Evolutionary conservation across 2,888 invertebrate species (phyloP).

Genomic region (Dione vanillae): DNA sequence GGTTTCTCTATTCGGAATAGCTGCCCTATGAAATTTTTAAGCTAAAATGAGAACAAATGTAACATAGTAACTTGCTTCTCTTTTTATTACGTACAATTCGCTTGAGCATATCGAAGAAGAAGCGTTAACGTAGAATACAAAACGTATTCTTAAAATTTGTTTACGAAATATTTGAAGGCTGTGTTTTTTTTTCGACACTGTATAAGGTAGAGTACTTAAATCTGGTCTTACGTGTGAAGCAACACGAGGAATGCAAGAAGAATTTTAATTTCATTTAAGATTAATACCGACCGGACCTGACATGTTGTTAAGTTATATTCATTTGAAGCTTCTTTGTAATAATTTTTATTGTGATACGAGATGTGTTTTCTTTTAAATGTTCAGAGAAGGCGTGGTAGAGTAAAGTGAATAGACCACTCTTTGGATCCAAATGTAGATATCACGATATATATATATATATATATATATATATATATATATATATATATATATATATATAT

Average conservation of each 20-base stretch:
- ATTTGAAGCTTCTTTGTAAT: too few relatives aligned
- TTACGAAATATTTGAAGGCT: conserved; percentile 49
- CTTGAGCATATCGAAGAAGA: conserved; percentile 16
- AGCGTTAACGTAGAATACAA: conserved; percentile 8
- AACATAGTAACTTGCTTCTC: not conserved
- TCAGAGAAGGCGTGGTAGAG: too few relatives aligned
- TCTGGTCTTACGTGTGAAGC: conserved; percentile 23
- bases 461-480: too few relatives aligned
- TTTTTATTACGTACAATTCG: not conserved
- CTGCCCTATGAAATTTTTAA: too few relatives aligned
- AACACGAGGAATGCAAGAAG: conserved; percentile 30
- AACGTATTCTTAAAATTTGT: conserved; percentile 39
- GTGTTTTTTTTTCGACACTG: conserved; percentile 43
- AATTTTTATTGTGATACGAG: too few relatives aligned
- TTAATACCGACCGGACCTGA: not conserved
- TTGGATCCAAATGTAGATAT: too few relatives aligned
- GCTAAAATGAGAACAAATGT: not conserved
- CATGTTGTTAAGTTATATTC: not conserved
- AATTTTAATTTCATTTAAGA: conserved; percentile 35
- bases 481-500: too few relatives aligned
- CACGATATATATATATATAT: too few relatives aligned
- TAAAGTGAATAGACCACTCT: too few relatives aligned
- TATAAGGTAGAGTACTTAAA: conserved; percentile 45
- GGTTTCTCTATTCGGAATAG: too few relatives aligned
- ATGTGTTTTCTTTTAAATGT: too few relatives aligned